Evolutionary conservation across 1,140 invertebrate species (phyloP), one percentile per base, ranked within the genome.

Genomic region (Leucophenga varia): DNA sequence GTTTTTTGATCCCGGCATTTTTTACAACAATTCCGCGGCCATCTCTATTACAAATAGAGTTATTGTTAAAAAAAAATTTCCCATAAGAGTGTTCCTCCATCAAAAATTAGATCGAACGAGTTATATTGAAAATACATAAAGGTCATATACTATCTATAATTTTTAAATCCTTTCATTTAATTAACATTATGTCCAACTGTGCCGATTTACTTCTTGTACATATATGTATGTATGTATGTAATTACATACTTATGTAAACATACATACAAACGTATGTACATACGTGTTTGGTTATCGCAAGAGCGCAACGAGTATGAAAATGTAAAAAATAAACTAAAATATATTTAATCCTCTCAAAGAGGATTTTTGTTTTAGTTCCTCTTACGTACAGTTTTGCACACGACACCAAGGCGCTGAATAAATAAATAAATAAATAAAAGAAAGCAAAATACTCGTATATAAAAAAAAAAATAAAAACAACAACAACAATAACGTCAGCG

Each of bases 301-400:
- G 25, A 6, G 25, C 25, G 25, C 12, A 28, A 12, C 25, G 6
- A 28, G 12, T 12, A 28, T 6, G 25, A 28, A 57, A 39, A 37
- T 21, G 12, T 18, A 21, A 38, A 22, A 47, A 36, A 57, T 49
- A 59, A 59, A 42, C 63, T 52, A 30, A 17, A 30, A 46, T 55
- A 57, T 61, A 59, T 57, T 71, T 71, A 71, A 71, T 71, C 67
- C 67, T 71, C 61, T 68, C 67, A 71, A 71, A 71, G 67, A 71
- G 67, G 67, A 71, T 71, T 71, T 70, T 65, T 70, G 50, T n/a
- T n/a, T n/a, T n/a, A n/a, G n/a, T n/a, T n/a, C n/a, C n/a, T n/a
- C n/a, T n/a, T n/a, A n/a, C n/a, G 22, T 25, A 25, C 22, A 25
- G 40, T 61, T 45, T 47, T 71, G 67, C 67, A 64, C 67, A 61